Conservation (phyloP, 1,140 invertebrate species). For the Samia ricini region DNA sequence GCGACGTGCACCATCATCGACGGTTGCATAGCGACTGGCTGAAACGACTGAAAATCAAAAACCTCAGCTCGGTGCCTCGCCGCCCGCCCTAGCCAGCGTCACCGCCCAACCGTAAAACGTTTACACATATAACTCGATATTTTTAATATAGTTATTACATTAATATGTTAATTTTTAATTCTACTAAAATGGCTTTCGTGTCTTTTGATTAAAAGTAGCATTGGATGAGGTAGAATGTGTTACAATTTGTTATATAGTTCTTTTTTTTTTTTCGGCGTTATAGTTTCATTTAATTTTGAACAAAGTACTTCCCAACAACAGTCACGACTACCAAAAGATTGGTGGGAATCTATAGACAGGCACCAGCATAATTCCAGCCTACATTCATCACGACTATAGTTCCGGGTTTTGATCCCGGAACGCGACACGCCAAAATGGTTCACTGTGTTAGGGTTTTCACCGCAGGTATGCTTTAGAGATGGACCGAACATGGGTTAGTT, state of each 20-base stretch:
- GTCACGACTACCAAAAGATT: no score
- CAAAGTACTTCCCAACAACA: no score
- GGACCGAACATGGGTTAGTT: no score
- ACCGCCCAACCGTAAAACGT: slow-evolving; percentile 54
- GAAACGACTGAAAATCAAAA: slow-evolving; percentile 12
- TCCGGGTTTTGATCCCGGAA: no score
- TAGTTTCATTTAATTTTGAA: no score
- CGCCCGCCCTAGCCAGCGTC: slow-evolving; percentile 53
- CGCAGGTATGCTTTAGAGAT: no score
- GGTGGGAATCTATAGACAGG: no score
- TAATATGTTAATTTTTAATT: slow-evolving; percentile 40
- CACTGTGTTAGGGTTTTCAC: no score
- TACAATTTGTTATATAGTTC: background rate
- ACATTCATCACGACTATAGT: no score
- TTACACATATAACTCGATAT: slow-evolving; percentile 22
- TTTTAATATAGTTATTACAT: slow-evolving; percentile 36
- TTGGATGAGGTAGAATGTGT: background rate
- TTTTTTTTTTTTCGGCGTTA: no score
- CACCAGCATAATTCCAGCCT: no score
- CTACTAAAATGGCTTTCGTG: slow-evolving; percentile 8
- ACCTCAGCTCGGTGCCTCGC: slow-evolving; percentile 26
- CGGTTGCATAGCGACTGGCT: slow-evolving; percentile 51
- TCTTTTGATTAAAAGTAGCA: background rate
- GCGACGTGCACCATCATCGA: slow-evolving; percentile 33
- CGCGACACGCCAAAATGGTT: no score